Evolutionary conservation across 2,797 vertebrate species (phyloP).

Genomic region (Dromococcyx pavoninus): DNA sequence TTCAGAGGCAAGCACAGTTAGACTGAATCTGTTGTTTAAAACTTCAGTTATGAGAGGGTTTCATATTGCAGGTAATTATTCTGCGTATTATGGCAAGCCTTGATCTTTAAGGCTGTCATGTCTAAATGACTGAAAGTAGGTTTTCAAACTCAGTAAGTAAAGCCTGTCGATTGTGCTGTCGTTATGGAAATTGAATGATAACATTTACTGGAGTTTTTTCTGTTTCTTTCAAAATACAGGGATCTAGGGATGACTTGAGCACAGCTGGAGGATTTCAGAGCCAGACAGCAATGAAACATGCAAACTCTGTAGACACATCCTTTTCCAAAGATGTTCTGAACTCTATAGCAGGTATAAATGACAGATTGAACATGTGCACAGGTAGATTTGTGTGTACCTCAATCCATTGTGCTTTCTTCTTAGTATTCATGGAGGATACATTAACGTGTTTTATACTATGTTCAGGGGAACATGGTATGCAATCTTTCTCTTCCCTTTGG

Average conservation of each 20-base stretch:
- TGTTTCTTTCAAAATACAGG: conserved; percentile 75
- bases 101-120: neutral
- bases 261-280: conserved; percentile 83
- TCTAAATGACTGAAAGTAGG: neutral
- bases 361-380: neutral
- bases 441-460: neutral
- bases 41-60: neutral
- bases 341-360: conserved; percentile 92
- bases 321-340: conserved; percentile 98
- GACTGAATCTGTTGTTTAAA: neutral
- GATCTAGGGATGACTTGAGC: conserved; percentile 94
- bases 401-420: conserved; percentile 54
- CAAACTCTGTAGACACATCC: conserved; percentile 93
- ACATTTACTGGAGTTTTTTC: neutral
- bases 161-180: neutral
- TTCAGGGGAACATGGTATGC: neutral
- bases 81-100: neutral
- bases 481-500: conserved; percentile 3
- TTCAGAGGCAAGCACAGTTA: neutral
- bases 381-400: conserved; percentile 25
- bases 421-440: neutral
- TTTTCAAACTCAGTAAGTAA: neutral
- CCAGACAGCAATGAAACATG: conserved; percentile 85
- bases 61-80: neutral
- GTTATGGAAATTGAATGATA: neutral